A percentile compares a stretch with the other conserved stretches of the same genome.
Evolutionary conservation across 2,113 vertebrate species (phyloP).

Genomic region (Rhineura floridana): DNA sequence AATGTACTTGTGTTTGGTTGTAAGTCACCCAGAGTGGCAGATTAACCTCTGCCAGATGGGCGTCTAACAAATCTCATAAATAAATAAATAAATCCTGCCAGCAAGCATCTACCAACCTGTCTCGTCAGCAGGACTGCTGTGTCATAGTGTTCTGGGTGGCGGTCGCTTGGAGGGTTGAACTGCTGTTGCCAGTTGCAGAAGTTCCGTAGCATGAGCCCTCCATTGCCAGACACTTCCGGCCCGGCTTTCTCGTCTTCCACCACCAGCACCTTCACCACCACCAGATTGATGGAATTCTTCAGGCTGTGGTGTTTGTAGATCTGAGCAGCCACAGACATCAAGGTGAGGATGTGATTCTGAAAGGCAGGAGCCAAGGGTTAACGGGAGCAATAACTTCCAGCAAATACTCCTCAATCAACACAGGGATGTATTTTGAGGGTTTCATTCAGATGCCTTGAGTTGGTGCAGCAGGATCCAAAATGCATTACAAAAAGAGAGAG

Average conservation of each 20-base stretch:
- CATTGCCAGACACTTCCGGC: conserved; percentile 87
- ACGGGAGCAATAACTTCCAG: background rate
- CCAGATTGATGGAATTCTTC: conserved; percentile 87
- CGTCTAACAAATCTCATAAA: no score
- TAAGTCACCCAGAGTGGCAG: no score
- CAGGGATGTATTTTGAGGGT: background rate
- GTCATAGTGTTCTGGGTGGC: conserved; percentile 92
- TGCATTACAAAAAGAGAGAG: background rate
- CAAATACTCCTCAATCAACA: background rate
- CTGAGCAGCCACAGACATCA: conserved; percentile 88
- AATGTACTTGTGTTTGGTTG: no score
- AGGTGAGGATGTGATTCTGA: conserved; percentile 91
- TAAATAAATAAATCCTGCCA: no score
- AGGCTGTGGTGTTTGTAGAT: conserved; percentile 96
- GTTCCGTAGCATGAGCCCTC: conserved; percentile 87
- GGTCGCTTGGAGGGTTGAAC: conserved; percentile 87
- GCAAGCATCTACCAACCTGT: conserved; percentile 79
- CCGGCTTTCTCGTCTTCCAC: conserved; percentile 83
- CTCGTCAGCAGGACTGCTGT: conserved; percentile 93
- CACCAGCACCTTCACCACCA: conserved; percentile 92
- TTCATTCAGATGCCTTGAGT: no score
- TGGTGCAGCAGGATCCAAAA: no score
- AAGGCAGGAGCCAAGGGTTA: background rate
- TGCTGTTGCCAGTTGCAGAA: conserved; percentile 95
- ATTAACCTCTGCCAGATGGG: no score